Evolutionary conservation across 2,888 invertebrate genomes (phyloP), one percentile per base, ranked within the genome.

Genomic region (Fragum whitleyi): DNA sequence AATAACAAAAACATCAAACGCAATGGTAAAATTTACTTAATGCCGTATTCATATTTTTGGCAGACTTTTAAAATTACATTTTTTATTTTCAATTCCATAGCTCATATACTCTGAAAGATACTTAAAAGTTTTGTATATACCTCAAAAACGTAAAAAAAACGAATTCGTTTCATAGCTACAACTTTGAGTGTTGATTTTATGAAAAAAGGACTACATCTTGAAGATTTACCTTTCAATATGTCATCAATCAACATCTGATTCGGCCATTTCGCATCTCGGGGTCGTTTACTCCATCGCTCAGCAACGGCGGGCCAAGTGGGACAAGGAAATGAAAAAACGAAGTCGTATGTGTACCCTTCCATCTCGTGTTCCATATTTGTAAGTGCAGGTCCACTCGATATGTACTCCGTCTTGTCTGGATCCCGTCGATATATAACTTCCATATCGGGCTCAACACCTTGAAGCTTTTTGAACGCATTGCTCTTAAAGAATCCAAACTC

Each of bases 261-360:
- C 16, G 85, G 85, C 85, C 85, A 85, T 14, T 67, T 29, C 16
- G 69, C 71, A 42, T 73, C 77, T 23, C 77, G 59, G 16, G 68
- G 78, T 28, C 85, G 73, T 53, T 76, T 78, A 32, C 67, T 83
- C 85, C 85, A 86, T 39, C 78, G 77, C 7, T 72, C 32, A 26
- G 83, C 85, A 14, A 86, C 55, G 1, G 39, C 59, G 23, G 85
- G 85, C 85, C 85, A 86, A 14, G 71, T 53, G 2, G 14, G 19
- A 51, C 82, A 83, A 7, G 85, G 85, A 68, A 83, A 86, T 6
- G 83, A 71, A 59, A 81, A 72, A 5, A 85, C 85, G 67, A 81
- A 81, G 47, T 86, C 85, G 59, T 79, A 86, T 3, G 83, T 74
- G 53, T 72, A 79, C 0, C 85, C 85, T 11, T 77, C 53, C 2